Conservation (phyloP, 1,140 invertebrate genomes). For the Belonocnema kinseyi region DNA sequence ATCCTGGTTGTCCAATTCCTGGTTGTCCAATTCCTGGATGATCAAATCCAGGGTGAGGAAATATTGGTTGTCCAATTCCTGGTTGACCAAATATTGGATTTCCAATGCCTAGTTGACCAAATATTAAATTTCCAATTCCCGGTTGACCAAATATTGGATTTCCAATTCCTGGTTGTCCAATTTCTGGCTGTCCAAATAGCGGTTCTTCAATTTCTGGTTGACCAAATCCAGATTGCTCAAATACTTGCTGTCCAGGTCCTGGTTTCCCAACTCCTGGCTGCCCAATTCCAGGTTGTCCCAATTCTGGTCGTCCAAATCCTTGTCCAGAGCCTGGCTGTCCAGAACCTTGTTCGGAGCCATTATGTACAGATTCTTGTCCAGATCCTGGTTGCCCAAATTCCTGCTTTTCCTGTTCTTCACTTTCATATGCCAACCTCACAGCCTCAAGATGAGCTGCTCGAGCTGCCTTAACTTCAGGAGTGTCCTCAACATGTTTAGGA, state of each 20-base stretch:
- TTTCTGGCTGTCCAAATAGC: background rate
- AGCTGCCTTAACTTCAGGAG: conserved; percentile 65
- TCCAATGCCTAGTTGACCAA: too few species aligned
- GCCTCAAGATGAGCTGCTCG: conserved; percentile 60
- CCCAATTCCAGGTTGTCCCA: background rate
- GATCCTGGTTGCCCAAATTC: background rate
- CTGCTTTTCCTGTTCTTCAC: conserved; percentile 34
- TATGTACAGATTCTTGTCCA: too few species aligned
- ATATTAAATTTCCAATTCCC: too few species aligned
- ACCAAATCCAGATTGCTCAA: background rate
- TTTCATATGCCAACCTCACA: conserved; percentile 44
- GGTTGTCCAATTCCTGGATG: background rate
- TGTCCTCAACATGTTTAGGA: conserved; percentile 68
- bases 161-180: background rate
- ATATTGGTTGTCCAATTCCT: background rate
- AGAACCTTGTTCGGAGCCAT: too few species aligned
- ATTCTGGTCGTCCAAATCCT: background rate
- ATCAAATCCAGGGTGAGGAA: background rate
- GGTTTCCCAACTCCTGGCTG: background rate
- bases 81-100: background rate
- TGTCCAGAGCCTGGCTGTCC: background rate
- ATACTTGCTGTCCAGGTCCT: too few species aligned
- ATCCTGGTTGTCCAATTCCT: background rate
- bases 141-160: background rate
- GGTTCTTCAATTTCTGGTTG: background rate